phyloP scores from a whole-genome alignment of 2,888 invertebrate species.

The Anagyrus pseudococci region DNA sequence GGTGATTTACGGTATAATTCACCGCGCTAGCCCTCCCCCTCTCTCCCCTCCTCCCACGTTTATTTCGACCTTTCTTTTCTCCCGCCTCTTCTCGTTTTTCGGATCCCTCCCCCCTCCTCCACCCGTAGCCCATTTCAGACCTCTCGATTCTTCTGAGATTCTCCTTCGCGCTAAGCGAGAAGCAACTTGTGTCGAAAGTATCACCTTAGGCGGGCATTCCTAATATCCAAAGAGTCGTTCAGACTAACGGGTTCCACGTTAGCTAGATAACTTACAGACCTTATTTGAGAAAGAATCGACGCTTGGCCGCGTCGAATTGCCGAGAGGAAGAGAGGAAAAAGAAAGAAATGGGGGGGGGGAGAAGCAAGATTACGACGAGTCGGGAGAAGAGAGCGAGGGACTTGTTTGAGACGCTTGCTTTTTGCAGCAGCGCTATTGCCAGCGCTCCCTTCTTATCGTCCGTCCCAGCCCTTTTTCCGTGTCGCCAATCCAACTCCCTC shows the following conservation, averaged over 20 bases:
- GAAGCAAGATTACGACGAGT: slow-evolving; percentile 15
- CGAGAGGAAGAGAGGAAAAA: slow-evolving; percentile 20
- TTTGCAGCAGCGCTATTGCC: slow-evolving; percentile 9
- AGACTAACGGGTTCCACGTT: slow-evolving; percentile 34
- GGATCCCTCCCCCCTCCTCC: not conserved
- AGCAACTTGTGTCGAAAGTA: slow-evolving; percentile 34
- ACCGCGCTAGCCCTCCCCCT: slow-evolving; percentile 23
- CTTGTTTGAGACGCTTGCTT: not conserved
- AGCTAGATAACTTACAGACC: not conserved
- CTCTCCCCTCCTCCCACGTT: slow-evolving; percentile 35
- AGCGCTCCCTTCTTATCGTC: slow-evolving; percentile 18
- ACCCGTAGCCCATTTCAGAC: not conserved
- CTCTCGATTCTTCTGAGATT: not conserved
- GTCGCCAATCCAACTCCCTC: slow-evolving; percentile 26
- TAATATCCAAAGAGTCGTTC: slow-evolving; percentile 42
- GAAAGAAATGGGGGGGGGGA: not conserved
- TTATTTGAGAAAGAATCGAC: slow-evolving; percentile 16
- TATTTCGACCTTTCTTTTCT: slow-evolving; percentile 31
- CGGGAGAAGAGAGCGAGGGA: not conserved
- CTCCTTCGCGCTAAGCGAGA: not conserved
- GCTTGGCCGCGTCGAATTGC: slow-evolving; percentile 17
- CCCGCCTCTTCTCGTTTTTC: not conserved
- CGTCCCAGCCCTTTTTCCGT: too few species aligned
- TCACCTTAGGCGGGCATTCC: slow-evolving; percentile 43
- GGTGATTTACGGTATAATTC: slow-evolving; percentile 45